Percentiles rank a stretch among this genome's conserved stretches.
phyloP scores from a whole-genome alignment of 2,113 vertebrate species.

The Cryptotis parvus region DNA sequence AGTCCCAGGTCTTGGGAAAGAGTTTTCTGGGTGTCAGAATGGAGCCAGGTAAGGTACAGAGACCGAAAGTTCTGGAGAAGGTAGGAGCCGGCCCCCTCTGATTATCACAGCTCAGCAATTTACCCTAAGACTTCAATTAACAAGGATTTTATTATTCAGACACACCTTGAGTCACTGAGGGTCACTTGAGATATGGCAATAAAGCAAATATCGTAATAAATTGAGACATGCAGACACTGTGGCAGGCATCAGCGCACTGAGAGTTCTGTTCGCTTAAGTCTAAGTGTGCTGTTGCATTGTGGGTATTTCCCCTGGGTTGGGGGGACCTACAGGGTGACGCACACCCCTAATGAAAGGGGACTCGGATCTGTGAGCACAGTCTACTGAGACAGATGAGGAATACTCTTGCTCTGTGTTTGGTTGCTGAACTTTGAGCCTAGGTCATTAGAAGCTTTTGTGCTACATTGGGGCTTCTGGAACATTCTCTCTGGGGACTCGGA shows the following conservation, averaged over 20 bases:
- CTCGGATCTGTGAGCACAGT: background rate
- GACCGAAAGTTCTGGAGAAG: background rate
- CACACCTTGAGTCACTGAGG: background rate
- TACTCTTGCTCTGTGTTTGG: background rate
- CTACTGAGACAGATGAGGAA: background rate
- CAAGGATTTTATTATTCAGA: background rate
- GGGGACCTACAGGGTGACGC: background rate
- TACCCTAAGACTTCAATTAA: background rate
- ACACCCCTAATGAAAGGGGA: background rate
- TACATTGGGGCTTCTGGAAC: background rate
- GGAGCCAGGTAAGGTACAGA: background rate
- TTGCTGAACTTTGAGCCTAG: background rate
- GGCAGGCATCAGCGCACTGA: background rate
- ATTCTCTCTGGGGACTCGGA: background rate
- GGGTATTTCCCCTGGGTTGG: too few relatives aligned
- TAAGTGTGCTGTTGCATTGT: background rate
- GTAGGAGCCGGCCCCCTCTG: background rate
- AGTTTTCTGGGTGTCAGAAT: background rate
- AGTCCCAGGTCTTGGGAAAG: background rate
- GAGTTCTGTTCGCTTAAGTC: background rate
- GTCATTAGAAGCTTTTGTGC: background rate
- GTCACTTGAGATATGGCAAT: background rate
- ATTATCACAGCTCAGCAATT: background rate
- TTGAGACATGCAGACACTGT: background rate
- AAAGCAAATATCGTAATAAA: background rate